Base-by-base conservation (phyloP, 1,140 invertebrate species). In the Drosophila asahinai region DNA sequence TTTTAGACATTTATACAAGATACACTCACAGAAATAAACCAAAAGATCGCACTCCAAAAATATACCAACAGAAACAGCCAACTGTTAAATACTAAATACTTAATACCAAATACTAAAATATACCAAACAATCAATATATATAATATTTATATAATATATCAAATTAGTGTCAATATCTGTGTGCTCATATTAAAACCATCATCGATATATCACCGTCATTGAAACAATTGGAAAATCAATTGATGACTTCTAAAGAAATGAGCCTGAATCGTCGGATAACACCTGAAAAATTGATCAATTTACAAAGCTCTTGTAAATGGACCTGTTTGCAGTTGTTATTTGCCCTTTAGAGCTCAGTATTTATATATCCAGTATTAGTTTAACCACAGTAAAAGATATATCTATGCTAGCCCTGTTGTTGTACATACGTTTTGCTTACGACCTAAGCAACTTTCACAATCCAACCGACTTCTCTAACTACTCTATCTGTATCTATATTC, bases 391-490 rank as follows among this genome's bases (percentile, higher is more conserved):
- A 60, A 65, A 81, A 60, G 48, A 60, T 68, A 76, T 75, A 82
- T 61, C 51, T 63, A 80, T 76, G 33, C 27, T 73, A 63, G 63
- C 33, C 75, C 49, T 48, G 64, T 61, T 87, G 84, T 81, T 87
- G 83, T 87, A 87, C 40, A 87, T 87, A 87, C 66, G 84, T 87
- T 87, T 65, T 78, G 81, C 81, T 86, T 73, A 81, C 47, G 38
- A 36, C 45, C 51, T 71, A 71, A 89, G 65, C 86, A 84, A 84
- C 40, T 52, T 71, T 81, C 27, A 77, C 64, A 70, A 40, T 80
- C 43, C 14, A 68, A 61, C 48, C 57, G 22, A 70, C 27, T 58
- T 67, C 45, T 57, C 60, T 33, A 48, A 81, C 64, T 67, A 80
- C 43, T 72, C 64, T 58, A 61, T 77, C 54, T 68, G 49, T 48